Percentiles rank a stretch among this genome's conserved stretches.
phyloP scores from a whole-genome alignment of 2,888 invertebrate genomes.

The Ophion slaviceki region DNA sequence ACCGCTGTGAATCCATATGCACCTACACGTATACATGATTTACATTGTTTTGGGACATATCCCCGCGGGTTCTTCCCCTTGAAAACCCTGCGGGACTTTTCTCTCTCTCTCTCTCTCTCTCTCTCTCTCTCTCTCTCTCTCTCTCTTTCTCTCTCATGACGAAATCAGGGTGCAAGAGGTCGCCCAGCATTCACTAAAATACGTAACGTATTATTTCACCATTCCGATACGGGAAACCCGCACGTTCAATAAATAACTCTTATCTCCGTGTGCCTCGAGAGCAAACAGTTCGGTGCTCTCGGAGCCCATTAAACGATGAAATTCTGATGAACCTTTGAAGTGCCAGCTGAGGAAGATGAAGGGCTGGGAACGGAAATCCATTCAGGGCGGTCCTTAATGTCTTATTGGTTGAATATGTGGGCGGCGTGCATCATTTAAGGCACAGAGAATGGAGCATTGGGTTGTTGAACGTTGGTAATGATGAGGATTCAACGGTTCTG shows the following conservation, averaged over 20 bases:
- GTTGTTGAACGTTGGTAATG: too few relatives aligned
- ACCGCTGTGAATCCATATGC: conserved; percentile 3
- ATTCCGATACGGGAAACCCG: conserved; percentile 7
- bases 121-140: not conserved
- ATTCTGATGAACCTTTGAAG: conserved; percentile 9
- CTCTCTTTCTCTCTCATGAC: conserved; percentile 3
- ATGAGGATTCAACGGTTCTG: too few relatives aligned
- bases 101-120: conserved; percentile 8
- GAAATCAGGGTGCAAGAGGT: conserved; percentile 26
- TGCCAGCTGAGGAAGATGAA: not conserved
- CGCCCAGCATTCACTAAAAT: conserved; percentile 44
- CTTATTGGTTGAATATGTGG: not conserved
- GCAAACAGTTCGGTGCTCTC: conserved; percentile 8
- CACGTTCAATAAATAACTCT: conserved; percentile 36
- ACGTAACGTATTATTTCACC: conserved; percentile 29
- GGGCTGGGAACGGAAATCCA: not conserved
- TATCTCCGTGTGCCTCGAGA: not conserved
- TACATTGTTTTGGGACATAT: conserved; percentile 25
- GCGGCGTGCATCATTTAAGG: not conserved
- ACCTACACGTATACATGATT: conserved; percentile 1
- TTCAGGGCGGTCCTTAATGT: not conserved
- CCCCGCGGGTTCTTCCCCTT: conserved; percentile 19
- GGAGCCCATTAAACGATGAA: conserved; percentile 10
- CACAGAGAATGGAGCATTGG: too few relatives aligned
- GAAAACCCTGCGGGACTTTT: conserved; percentile 35